Evolutionary conservation across 2,113 vertebrate species (phyloP), one percentile per base, ranked within the genome.

Genomic region (Tupaia tana): DNA sequence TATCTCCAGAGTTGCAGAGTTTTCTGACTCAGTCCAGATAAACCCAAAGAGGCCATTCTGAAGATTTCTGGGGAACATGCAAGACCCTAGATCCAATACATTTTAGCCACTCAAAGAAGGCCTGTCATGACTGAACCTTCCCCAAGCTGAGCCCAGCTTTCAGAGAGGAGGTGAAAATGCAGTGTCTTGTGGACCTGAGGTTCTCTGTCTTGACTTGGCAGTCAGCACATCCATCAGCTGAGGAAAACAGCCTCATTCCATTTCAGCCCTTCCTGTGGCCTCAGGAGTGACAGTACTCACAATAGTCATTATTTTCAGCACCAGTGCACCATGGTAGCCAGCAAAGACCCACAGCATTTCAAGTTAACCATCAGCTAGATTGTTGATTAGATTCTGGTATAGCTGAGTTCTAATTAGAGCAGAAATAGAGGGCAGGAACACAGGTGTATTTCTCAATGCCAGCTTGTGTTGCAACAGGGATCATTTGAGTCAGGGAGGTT

Each of bases 21-120:
- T 90, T 96, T 96, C 73, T 93, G 19, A 84, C 19, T 91, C 82
- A 24, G 1, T 63, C 24, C 27, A 58, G 22, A 66, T 88, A 43
- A 69, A 15, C 52, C 8, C 9, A 19, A 34, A 25, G 12, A 92
- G 9, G 3, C 56, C 75, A 25, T 54, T 43, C 64, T 70, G 58
- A 78, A 70, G 12, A 84, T 43, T 43, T 20, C 1, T 3, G 15
- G 19, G 11, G 18, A 58, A 67, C 14, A 25, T 20, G 3, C 27
- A 59, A 70, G 27, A 83, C 3, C 63, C 11, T n/a, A 31, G 20
- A 78, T 66, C 6, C n/a, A 91, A 67, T 61, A 43, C 43, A 43
- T 43, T 66, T 82, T 56, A 58, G 15, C 52, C 80, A 80, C 66
- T 34, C 31, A 52, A 20, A 25, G 16, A n/a, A 27, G 75, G 5